Base-by-base conservation (phyloP, 2,888 invertebrate species). In the Hybos culiciformis region DNA sequence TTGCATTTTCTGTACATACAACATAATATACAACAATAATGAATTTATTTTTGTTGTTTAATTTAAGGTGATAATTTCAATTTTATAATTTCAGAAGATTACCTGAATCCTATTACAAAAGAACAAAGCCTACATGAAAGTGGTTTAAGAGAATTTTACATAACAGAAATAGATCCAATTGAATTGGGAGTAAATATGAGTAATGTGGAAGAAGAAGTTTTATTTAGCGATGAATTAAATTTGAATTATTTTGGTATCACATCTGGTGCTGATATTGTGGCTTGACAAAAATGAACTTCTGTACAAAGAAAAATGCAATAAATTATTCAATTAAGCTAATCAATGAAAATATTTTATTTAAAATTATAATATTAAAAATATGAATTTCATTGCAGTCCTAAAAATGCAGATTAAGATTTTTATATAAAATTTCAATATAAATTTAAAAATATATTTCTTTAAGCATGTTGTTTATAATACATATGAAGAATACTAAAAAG, bases 71-170 rank as follows among this genome's bases (percentile, higher is more conserved):
- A 43, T 39, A 37, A 41, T 23, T 46, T n/a, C n/a, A n/a, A n/a
- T n/a, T n/a, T n/a, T 43, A 45, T 34, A 42, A 32, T 51, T 48
- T 37, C 63, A 70, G 46, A 71, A 72, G 76, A 76, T 68, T 77
- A 76, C 58, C 67, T 77, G 26, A 76, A 75, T 51, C 76, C 77
- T 5, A 80, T 85, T 39, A 80, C 84, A 26, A 80, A 83, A 55
- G 83, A 85, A 58, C 78, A 83, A 52, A 78, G 83, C 5, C 82
- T 82, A 8, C 57, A 56, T 36, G 86, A 85, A 59, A 83, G 83
- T 51, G 84, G 84, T 0, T 70, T 86, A 18, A 68, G 74, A 7
- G 48, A 47, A 24, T 66, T 60, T 50, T 64, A 63, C 48, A 59
- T 64, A 20, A 61, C 64, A 14, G 66, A 66, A 49, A 63, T 67